Percentiles rank a stretch among this genome's conserved stretches.
Evolutionary conservation across 2,113 vertebrate species (phyloP).

Genomic region (Myotis lucifugus): DNA sequence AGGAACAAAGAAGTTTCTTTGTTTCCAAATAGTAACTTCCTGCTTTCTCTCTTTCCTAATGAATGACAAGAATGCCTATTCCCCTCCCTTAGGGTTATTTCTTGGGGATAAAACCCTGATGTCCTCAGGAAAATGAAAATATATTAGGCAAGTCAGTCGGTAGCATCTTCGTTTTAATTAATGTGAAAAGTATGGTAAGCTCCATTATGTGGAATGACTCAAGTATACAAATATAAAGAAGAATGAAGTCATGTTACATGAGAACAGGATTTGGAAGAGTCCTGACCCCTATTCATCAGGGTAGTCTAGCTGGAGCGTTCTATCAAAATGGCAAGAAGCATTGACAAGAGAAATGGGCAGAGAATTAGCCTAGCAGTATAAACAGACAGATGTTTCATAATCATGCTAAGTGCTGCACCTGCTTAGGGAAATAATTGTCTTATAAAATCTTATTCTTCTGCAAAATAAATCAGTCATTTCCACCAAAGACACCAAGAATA

Average conservation of each 20-base stretch:
- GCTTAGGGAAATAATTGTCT: not conserved
- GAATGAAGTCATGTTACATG: not conserved
- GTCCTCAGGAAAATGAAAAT: slow-evolving; percentile 5
- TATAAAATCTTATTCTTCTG: slow-evolving; percentile 1
- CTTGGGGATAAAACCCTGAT: not conserved
- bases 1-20: not conserved
- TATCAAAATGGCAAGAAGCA: not conserved
- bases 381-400: not conserved
- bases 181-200: not conserved
- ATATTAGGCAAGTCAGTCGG: not conserved
- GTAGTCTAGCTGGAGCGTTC: not conserved
- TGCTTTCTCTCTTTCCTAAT: not conserved
- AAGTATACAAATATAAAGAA: not conserved
- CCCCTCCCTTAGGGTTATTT: not conserved
- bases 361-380: not conserved
- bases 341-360: not conserved
- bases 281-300: not conserved
- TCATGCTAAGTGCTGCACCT: not conserved
- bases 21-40: not conserved
- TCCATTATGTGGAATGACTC: not conserved
- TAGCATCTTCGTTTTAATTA: not conserved
- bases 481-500: slow-evolving; percentile 34
- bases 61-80: not conserved
- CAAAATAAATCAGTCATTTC: slow-evolving; percentile 51
- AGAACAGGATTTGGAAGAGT: not conserved